Evolutionary conservation across 2,113 vertebrate species (phyloP), one percentile per base, ranked within the genome.

Genomic region (Dinomys branickii): DNA sequence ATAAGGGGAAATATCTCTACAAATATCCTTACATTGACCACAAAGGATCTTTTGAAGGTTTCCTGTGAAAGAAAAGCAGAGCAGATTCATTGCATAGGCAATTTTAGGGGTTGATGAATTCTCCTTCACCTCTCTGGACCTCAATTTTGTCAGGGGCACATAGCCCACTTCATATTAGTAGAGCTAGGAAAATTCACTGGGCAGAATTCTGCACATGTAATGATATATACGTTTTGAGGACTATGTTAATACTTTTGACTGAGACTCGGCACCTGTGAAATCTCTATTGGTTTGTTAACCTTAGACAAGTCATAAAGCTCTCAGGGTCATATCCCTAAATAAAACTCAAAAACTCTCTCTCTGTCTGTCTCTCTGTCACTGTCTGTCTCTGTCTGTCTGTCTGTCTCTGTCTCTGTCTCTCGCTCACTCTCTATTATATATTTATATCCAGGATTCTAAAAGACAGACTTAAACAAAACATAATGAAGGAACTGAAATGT

Each of bases 51-150:
- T 83, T 73, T 75, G n/a, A 91, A 71, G 58, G 35, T 67, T 96
- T 90, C 92, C 26, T 50, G 88, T 94, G 67, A 92, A 95, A 85
- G 67, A 90, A 96, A 96, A 90, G 13, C 56, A 90, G 38, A 85
- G 63, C 19, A 91, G n/a, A 73, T 91, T 73, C 78, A 95, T 90
- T 94, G 35, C 95, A 38, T 71, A 93, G 88, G 44, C 50, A 82
- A n/a, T 94, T 95, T 94, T 88, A 94, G 47, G 84, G 24, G 35
- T 54, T 94, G 80, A 61, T 85, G n/a, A 90, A 94, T 95, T 97
- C 54, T 61, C 41, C 96, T 90, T 97, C 82, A 77, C 87, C 58
- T 95, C 73, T 80, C 17, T 44, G 35, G 65, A 93, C 44, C 83
- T 94, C 95, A 95, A 0, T 96, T 97, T 95, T n/a, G 65, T 90